Base-by-base conservation (phyloP, 2,888 invertebrate species). In the Nudaria mundana region DNA sequence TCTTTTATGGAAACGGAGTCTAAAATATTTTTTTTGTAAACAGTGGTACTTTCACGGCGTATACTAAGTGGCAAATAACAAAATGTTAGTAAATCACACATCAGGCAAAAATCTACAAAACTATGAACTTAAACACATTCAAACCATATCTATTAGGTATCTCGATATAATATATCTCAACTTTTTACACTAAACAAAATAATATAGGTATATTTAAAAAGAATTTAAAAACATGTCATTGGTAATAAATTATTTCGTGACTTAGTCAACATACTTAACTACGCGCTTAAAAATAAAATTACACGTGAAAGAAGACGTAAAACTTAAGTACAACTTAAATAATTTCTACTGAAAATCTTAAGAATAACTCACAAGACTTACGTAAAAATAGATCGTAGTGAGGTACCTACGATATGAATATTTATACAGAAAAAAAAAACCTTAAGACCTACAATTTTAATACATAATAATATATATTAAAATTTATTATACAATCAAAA, bases 171-270 rank as follows among this genome's bases (percentile, higher is more conserved):
- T 55, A 71, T 78, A 76, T 76, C 58, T 77, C 73, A 74, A 74
- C 72, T 76, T 76, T 81, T 68, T 76, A 81, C 74, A 80, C 66
- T 71, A 64, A 70, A 71, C 73, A 81, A 74, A 77, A 81, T 76
- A 80, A 81, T 80, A 76, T 66, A 73, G 58, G 65, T 65, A 69
- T 66, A 71, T 70, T 74, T 71, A 76, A 80, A 76, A 80, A 75
- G 71, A 80, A 76, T 80, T 84, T 75, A 82, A 85, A 85, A 87
- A 85, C 81, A 79, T 77, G 76, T 87, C 87, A 87, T 87, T 87
- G 87, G 87, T 86, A 87, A 87, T 87, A 86, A 87, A 85, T 87
- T 87, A 87, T 83, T 73, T 83, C 70, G 84, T 87, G 87, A 87
- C 87, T 87, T 87, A 87, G 87, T 87, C 84, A 83, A 82, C 81